phyloP scores from a whole-genome alignment of 2,113 vertebrate species.

The Isichthys henryi region DNA sequence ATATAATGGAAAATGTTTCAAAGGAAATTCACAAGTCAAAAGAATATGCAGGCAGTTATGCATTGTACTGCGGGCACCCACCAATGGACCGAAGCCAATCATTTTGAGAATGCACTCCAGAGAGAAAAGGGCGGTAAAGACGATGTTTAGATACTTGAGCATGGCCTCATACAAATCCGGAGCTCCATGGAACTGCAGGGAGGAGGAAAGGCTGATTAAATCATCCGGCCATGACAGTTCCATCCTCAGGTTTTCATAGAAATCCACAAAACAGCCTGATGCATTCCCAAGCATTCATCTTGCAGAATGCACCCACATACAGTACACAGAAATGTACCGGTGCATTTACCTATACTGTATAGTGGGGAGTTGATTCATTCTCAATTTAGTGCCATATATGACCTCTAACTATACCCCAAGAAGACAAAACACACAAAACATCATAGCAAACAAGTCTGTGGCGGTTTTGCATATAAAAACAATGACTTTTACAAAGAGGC shows the following conservation, averaged over 20 bases:
- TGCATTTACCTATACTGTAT: background rate
- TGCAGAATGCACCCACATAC: background rate
- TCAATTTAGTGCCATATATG: background rate
- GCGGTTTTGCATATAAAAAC: background rate
- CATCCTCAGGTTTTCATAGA: background rate
- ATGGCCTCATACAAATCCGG: slow-evolving; percentile 81
- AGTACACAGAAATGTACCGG: background rate
- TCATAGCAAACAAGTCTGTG: background rate
- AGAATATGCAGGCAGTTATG: background rate
- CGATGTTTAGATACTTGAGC: slow-evolving; percentile 89
- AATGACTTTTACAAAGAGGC: background rate
- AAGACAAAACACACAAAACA: background rate
- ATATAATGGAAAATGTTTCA: background rate
- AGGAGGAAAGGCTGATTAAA: background rate
- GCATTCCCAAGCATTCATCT: background rate
- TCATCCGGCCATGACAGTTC: background rate
- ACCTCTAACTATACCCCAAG: background rate
- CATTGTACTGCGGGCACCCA: slow-evolving; percentile 40
- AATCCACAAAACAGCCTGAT: background rate
- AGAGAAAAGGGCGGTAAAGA: slow-evolving; percentile 92
- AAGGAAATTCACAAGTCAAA: background rate
- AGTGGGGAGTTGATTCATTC: background rate
- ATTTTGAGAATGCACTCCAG: slow-evolving; percentile 93
- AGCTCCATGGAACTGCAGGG: slow-evolving; percentile 81
- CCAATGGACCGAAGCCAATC: slow-evolving; percentile 88